Base-by-base conservation (phyloP, 1,140 invertebrate genomes). In the Nephila pilipes region DNA sequence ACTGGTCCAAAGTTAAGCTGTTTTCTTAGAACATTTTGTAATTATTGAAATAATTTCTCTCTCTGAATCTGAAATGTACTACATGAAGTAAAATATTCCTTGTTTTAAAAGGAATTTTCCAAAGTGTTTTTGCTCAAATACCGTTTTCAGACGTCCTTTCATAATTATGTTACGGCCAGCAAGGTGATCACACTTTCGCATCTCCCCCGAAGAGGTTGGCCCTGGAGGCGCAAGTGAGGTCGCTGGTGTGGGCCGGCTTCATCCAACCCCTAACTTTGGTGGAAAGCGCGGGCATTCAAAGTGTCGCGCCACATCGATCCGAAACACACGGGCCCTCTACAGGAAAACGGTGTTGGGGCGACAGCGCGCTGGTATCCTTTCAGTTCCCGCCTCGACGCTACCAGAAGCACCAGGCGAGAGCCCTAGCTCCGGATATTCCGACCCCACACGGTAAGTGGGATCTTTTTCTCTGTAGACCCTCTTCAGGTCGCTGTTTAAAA, bases 201-300 rank as follows among this genome's bases (percentile, higher is more conserved):
- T 46, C 38, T 46, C 25, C 60, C 25, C 60, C 60, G 60, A 65
- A 65, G 65, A 32, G 29, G 25, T 29, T 75, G 29, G 65, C 14
- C 14, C 25, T 29, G 25, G 14, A 14, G 65, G 25, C 38, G 38
- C 38, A 83, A 83, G 54, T 55, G 80, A 83, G 54, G 80, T 83
- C 80, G 80, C 80, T 83, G 36, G 20, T 81, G 80, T 54, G 36
- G 25, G 36, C 54, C 36, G 20, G 75, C 89, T 29, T 57, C 32
- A 79, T 54, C 75, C 89, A 60, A 81, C 75, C 89, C 79, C 55
- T 32, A 69, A 83, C 65, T 69, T 87, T 65, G 57, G 20, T 83
- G 38, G 60, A 90, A 90, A 90, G 89, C 89, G 89, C 89, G 89
- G 29, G 69, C 55, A 81, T 90, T 90, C 89, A 90, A 90, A 90